Percentiles rank a stretch among this genome's conserved stretches.
Conservation (phyloP, 64 coral and sea anemone genomes). For the Pocillopora verrucosa region DNA sequence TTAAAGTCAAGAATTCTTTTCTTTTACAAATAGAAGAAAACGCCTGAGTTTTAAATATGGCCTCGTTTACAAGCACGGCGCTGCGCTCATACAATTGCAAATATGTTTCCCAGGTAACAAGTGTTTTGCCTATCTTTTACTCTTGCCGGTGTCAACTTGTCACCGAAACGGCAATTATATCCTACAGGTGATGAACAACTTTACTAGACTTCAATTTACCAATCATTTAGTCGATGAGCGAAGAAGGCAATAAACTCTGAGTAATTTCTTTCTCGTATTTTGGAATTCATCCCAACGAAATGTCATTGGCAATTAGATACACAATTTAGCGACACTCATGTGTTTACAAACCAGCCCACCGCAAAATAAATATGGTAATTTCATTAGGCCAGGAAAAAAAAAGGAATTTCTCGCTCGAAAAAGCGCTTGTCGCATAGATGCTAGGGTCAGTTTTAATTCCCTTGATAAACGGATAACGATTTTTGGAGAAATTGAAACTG, state of each 20-base stretch:
- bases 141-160: neutral
- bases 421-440: neutral
- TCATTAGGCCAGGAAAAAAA: neutral
- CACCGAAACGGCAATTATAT: neutral
- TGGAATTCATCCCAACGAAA: neutral
- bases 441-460: neutral
- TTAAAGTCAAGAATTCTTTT: neutral
- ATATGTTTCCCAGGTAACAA: slow-evolving; percentile 13
- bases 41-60: slow-evolving; percentile 9
- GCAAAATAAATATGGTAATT: neutral
- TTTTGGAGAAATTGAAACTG: neutral
- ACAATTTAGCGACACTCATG: neutral
- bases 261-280: slow-evolving; percentile 8
- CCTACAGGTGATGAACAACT: neutral
- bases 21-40: neutral
- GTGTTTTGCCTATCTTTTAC: neutral
- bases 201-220: slow-evolving; percentile 9
- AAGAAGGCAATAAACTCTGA: neutral
- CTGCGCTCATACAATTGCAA: neutral
- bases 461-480: neutral
- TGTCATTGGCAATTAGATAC: neutral
- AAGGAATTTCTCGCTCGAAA: neutral
- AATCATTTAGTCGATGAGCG: neutral
- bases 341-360: neutral
- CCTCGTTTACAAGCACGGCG: slow-evolving; percentile 17